phyloP scores from a whole-genome alignment of 1,140 invertebrate genomes.

The Papilio aristodemus region DNA sequence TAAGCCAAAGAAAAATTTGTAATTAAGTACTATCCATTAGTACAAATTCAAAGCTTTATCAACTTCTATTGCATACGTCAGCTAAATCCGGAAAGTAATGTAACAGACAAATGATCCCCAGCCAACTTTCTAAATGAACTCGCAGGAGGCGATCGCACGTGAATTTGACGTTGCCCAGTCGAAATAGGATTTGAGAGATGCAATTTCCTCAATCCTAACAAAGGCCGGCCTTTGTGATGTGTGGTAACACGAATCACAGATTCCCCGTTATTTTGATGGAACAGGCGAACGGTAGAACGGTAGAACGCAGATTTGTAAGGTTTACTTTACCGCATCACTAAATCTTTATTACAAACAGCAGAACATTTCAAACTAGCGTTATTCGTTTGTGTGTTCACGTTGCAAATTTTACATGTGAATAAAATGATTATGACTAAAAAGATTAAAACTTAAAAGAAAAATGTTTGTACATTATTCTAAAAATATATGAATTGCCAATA shows the following conservation, averaged over 20 bases:
- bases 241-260: constrained; percentile 56
- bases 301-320: constrained; percentile 15
- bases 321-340: constrained; percentile 28
- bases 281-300: constrained; percentile 31
- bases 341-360: neutral
- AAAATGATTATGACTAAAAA: neutral
- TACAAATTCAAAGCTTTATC: neutral
- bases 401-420: neutral
- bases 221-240: constrained; percentile 54
- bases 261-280: constrained; percentile 37
- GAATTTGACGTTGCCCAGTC: constrained; percentile 42
- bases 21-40: no score
- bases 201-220: constrained; percentile 61
- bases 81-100: constrained; percentile 28
- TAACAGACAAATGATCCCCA: constrained; percentile 25
- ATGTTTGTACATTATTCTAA: no score
- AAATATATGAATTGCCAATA: no score
- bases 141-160: constrained; percentile 46
- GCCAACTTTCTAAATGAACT: constrained; percentile 45
- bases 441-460: neutral
- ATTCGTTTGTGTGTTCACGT: neutral
- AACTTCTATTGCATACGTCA: constrained; percentile 14
- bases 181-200: constrained; percentile 62
- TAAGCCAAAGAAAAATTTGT: no score
- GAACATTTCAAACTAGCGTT: neutral